phyloP scores from a whole-genome alignment of 1,140 invertebrate species.

The Temnothorax longispinosus region DNA sequence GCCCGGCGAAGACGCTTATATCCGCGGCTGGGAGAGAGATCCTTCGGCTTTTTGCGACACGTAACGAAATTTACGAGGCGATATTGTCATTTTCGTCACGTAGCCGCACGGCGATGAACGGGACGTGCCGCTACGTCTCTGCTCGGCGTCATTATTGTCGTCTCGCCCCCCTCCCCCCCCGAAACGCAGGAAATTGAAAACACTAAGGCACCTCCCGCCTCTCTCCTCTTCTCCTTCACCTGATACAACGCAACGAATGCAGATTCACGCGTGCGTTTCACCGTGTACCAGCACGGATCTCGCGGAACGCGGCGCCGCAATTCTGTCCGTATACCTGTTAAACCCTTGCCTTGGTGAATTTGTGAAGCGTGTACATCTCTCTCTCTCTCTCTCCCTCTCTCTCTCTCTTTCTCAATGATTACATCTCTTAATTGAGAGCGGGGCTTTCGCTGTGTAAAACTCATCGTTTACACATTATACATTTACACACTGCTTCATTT shows the following conservation, averaged over 20 bases:
- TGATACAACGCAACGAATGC: conserved; percentile 13
- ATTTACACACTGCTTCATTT: not conserved
- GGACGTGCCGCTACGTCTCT: conserved; percentile 41
- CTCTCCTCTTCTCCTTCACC: not conserved
- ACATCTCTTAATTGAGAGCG: conserved; percentile 26
- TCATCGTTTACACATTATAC: not conserved
- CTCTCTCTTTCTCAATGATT: not conserved
- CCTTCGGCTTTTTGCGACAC: conserved; percentile 41
- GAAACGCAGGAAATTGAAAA: conserved; percentile 54
- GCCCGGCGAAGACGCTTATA: conserved; percentile 19
- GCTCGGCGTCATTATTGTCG: conserved; percentile 15
- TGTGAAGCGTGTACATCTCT: not conserved
- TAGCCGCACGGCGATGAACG: conserved; percentile 49
- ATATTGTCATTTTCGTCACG: conserved; percentile 50
- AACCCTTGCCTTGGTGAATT: not conserved
- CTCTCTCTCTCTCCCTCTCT: no score
- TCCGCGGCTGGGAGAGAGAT: conserved; percentile 12
- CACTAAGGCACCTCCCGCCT: not conserved
- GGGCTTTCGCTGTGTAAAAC: not conserved
- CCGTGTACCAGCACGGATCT: not conserved
- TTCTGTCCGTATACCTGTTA: not conserved
- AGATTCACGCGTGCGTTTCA: conserved; percentile 25
- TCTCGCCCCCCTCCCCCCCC: not conserved
- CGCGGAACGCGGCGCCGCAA: not conserved
- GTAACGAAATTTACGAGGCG: conserved; percentile 43